phyloP scores from a whole-genome alignment of 2,113 vertebrate genomes.

The Sus scrofa region DNA sequence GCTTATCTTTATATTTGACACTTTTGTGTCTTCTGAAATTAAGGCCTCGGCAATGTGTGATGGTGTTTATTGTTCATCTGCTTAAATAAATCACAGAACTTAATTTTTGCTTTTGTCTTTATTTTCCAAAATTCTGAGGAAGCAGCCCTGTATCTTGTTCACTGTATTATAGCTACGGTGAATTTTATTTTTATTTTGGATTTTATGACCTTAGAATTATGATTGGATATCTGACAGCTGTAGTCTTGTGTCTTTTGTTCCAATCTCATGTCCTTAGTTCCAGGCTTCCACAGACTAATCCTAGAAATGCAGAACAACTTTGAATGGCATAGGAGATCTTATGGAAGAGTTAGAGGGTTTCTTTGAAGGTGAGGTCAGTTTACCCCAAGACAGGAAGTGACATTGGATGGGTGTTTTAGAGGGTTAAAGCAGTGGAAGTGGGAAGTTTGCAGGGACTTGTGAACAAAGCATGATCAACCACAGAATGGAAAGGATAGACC shows the following conservation, averaged over 20 bases:
- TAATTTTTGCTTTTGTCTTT: constrained; percentile 22
- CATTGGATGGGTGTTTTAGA: not conserved
- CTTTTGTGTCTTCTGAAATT: not conserved
- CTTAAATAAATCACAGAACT: not conserved
- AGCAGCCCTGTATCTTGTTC: not conserved
- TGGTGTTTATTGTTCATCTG: constrained; percentile 20
- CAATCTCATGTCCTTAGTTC: not conserved
- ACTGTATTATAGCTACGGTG: not conserved
- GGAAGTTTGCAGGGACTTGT: not conserved
- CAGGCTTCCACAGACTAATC: not conserved
- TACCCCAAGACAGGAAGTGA: not conserved
- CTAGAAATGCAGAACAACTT: not conserved
- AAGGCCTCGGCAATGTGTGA: not conserved
- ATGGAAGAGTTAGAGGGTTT: not conserved
- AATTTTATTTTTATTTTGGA: constrained; percentile 38
- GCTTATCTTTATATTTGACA: not conserved
- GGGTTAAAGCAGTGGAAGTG: not conserved
- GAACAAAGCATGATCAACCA: not conserved
- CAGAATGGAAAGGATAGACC: not conserved
- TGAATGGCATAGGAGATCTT: not conserved
- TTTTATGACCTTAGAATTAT: constrained; percentile 39
- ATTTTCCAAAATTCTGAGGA: not conserved
- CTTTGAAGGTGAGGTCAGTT: not conserved
- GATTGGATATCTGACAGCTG: not conserved
- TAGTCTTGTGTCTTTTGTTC: not conserved